Evolutionary conservation across 92 coral and sea anemone species (phyloP).

Genomic region (Epizoanthus rinbou): DNA sequence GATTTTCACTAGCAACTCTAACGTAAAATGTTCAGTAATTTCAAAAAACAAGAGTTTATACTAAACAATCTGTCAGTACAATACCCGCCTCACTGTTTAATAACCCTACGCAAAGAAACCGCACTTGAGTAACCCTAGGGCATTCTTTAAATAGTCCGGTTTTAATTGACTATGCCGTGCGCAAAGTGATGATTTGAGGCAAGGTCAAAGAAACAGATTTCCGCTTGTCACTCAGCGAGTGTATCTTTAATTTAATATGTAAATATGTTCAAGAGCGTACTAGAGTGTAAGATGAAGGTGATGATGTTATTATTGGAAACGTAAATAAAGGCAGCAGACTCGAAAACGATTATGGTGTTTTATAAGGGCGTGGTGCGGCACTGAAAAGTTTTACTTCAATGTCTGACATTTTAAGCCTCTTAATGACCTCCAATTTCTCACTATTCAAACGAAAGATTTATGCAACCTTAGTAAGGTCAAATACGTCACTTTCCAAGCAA

Average conservation of each 20-base stretch:
- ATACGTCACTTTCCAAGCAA: no score
- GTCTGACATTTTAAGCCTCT: no score
- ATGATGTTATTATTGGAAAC: background rate
- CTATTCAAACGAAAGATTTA: no score
- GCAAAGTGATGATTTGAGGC: slow-evolving; percentile 34
- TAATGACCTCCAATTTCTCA: no score
- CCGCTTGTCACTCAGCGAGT: slow-evolving; percentile 39
- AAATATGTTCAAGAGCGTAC: slow-evolving; percentile 19
- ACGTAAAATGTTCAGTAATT: slow-evolving; percentile 20
- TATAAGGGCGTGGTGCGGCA: background rate
- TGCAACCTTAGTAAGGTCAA: no score
- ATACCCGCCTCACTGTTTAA: slow-evolving; percentile 41
- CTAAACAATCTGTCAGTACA: slow-evolving; percentile 34
- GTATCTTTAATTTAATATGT: slow-evolving; percentile 41
- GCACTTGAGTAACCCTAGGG: slow-evolving; percentile 21
- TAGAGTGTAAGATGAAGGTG: slow-evolving; percentile 8
- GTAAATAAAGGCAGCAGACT: slow-evolving; percentile 13
- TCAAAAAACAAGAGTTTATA: slow-evolving; percentile 21
- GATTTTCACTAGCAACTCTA: background rate
- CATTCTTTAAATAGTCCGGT: slow-evolving; percentile 24
- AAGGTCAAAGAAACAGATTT: slow-evolving; percentile 28
- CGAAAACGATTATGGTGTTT: background rate
- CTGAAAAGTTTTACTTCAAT: no score
- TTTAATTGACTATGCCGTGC: slow-evolving; percentile 29
- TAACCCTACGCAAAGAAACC: slow-evolving; percentile 39